Evolutionary conservation across 2,113 vertebrate species (phyloP).

Genomic region (Coryphaenoides rupestris): DNA sequence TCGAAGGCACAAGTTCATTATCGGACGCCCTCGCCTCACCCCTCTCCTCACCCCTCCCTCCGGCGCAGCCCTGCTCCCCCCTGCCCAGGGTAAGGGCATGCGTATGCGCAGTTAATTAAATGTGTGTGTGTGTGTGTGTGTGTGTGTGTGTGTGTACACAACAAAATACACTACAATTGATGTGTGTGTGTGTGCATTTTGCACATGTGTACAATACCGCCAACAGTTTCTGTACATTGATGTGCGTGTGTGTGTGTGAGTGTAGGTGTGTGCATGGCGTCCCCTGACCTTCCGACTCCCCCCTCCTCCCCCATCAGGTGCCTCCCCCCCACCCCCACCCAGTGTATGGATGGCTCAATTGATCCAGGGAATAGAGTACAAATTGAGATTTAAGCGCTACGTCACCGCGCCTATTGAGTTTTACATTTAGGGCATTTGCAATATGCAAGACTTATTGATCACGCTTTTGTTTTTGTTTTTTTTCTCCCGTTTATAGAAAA

Average conservation of each 20-base stretch:
- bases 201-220: no score
- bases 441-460: constrained; percentile 79
- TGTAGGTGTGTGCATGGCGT: not conserved
- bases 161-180: no score
- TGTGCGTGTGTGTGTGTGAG: not conserved
- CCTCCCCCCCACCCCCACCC: no score
- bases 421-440: constrained; percentile 77
- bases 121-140: constrained; percentile 21
- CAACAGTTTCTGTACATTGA: not conserved
- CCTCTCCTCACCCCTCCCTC: constrained; percentile 44
- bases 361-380: constrained; percentile 69
- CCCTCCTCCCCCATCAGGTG: constrained; percentile 61
- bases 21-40: constrained; percentile 59
- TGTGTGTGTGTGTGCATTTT: constrained; percentile 2
- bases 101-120: constrained; percentile 56
- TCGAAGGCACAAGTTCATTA: constrained; percentile 74
- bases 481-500: constrained; percentile 60
- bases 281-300: constrained; percentile 62
- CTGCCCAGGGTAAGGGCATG: constrained; percentile 41
- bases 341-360: constrained; percentile 65
- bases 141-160: constrained; percentile 5
- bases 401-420: constrained; percentile 73
- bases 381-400: constrained; percentile 81
- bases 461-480: no score
- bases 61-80: constrained; percentile 51